These are phyloP conservation scores for Drosophila saltans DNA, from an alignment of 1,140 invertebrate species.

Conservation along the genomic window DNA sequence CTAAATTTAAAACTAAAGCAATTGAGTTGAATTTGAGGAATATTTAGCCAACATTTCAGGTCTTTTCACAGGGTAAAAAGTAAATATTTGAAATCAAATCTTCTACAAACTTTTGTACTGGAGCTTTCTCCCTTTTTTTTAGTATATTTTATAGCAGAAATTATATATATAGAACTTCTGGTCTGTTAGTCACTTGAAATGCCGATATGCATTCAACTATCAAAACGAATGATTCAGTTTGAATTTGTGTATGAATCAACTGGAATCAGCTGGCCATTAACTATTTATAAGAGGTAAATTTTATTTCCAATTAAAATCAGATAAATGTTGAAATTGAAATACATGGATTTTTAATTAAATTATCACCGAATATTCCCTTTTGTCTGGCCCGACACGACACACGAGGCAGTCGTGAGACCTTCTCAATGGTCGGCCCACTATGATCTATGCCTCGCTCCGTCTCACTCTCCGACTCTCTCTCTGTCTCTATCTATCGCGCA, in stretches of 20 bases:
- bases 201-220: not conserved
- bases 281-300: not conserved
- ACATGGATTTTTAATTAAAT: slow-evolving; percentile 13
- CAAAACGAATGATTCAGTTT: not conserved
- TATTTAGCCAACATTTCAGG: too few relatives aligned
- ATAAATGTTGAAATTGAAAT: slow-evolving; percentile 1
- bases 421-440: slow-evolving; percentile 1
- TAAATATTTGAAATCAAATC: too few relatives aligned
- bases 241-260: not conserved
- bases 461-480: too few relatives aligned
- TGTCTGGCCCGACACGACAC: slow-evolving; percentile 7
- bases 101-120: too few relatives aligned
- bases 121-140: too few relatives aligned
- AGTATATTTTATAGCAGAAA: too few relatives aligned
- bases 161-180: too few relatives aligned
- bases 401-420: not conserved
- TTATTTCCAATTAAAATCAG: not conserved
- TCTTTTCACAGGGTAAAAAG: too few relatives aligned
- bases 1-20: too few relatives aligned
- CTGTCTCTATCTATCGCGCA: not conserved
- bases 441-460: not conserved
- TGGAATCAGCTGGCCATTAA: not conserved
- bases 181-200: not conserved
- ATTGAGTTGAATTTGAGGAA: too few relatives aligned
- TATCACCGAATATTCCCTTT: slow-evolving; percentile 6